Evolutionary conservation across 64 coral and sea anemone genomes (phyloP), one percentile per base, ranked within the genome.

Genomic region (Montipora capricornis): DNA sequence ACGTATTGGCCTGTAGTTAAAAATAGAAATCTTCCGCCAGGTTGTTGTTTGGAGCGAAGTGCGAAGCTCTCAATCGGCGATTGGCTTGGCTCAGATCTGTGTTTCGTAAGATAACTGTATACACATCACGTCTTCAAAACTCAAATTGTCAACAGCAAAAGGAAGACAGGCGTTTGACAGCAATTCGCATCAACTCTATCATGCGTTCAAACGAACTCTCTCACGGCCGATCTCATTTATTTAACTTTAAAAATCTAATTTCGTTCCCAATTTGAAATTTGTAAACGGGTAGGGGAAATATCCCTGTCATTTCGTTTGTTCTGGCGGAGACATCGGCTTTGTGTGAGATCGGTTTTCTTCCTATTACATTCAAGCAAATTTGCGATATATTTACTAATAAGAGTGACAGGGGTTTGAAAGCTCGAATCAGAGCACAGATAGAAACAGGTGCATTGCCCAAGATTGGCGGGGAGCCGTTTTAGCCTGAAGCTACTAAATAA

Each of bases 241-340:
- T 73, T 9, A 86, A 66, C 37, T 71, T n/a, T 61, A 24, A 86
- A 86, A 71, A 86, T 86, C 66, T 86, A 86, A 86, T 86, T 86
- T 71, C 50, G 46, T 19, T 46, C 16, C 66, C 62, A 49, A 73
- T 86, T 86, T 48, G 47, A 71, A 84, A 49, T 73, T 8, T 15
- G 62, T 15, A 86, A 44, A 51, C 60, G 62, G 19, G 82, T 62
- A 86, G 19, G 82, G 82, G 82, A 86, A 86, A 86, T 67, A 9
- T 47, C 62, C 5, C 62, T 86, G 82, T 73, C 82, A 86, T 71
- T 71, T 71, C 47, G 19, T 50, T 86, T 86, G 82, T 86, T 49
- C 6, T 71, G 66, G 66, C 17, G 82, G 12, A 11, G 45, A 86
- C 44, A 86, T 49, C 57, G 44, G 12, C n/a, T 49, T 86, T 68